phyloP scores from a whole-genome alignment of 23 tunicate genomes.

The Halocynthia roretzi region DNA sequence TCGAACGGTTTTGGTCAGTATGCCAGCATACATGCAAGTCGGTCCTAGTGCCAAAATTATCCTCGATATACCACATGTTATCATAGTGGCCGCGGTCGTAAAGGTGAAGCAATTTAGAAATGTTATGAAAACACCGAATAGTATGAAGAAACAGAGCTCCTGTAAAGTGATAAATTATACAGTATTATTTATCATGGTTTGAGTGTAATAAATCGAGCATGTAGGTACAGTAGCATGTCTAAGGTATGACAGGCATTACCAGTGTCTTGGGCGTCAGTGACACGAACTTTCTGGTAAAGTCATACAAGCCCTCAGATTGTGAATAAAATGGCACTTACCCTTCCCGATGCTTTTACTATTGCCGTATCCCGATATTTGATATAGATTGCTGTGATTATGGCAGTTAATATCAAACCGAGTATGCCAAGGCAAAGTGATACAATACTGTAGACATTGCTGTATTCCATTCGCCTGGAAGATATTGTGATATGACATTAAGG shows the following conservation, averaged over 20 bases:
- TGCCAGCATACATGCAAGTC: slow-evolving; percentile 43
- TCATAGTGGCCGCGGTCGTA: slow-evolving; percentile 7
- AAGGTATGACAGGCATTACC: too few relatives aligned
- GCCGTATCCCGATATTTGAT: slow-evolving; percentile 29
- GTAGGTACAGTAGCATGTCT: too few relatives aligned
- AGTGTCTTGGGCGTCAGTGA: too few relatives aligned
- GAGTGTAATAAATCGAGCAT: too few relatives aligned
- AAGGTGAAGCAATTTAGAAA: slow-evolving; percentile 28
- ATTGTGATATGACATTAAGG: too few relatives aligned
- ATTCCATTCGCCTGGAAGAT: not conserved
- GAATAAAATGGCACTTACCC: slow-evolving; percentile 3
- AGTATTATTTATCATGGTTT: too few relatives aligned
- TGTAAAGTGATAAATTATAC: slow-evolving; percentile 1
- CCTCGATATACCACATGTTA: slow-evolving; percentile 32
- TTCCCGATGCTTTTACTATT: slow-evolving; percentile 67
- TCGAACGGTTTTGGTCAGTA: slow-evolving; percentile 50
- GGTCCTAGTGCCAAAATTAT: slow-evolving; percentile 43
- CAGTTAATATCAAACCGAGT: slow-evolving; percentile 30
- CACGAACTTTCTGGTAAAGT: too few relatives aligned
- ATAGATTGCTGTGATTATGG: slow-evolving; percentile 19
- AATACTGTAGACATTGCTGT: slow-evolving; percentile 24
- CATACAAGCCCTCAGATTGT: too few relatives aligned
- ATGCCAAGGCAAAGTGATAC: slow-evolving; percentile 27
- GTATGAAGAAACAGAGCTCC: slow-evolving; percentile 59
- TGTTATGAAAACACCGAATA: slow-evolving; percentile 33